Conservation (phyloP, 2,113 vertebrate genomes). For the Rynchops niger region DNA sequence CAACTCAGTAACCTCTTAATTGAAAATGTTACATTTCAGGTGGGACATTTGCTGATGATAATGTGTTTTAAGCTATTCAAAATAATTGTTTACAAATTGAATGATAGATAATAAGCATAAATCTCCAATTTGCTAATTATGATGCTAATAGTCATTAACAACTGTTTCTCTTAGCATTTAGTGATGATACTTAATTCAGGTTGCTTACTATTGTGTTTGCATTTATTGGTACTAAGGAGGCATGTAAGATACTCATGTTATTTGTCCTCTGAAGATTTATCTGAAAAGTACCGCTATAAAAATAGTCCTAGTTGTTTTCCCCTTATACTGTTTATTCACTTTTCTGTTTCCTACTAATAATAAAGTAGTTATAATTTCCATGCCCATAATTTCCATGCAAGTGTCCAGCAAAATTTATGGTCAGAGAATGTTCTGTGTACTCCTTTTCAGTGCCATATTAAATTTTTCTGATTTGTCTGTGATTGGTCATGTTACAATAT, state of each 20-base stretch:
- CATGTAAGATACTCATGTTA: fast-evolving
- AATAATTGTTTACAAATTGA: constrained; percentile 16
- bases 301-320: not conserved
- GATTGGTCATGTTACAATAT: not conserved
- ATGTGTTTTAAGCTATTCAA: not conserved
- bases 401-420: not conserved
- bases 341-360: not conserved
- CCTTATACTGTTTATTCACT: not conserved
- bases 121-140: constrained; percentile 24
- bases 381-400: not conserved
- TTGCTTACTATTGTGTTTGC: constrained; percentile 17
- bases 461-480: not conserved
- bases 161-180: not conserved
- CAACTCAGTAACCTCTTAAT: not conserved
- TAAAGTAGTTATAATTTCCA: not conserved
- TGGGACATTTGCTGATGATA: not conserved
- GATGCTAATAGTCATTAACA: constrained; percentile 9
- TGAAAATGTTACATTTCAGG: not conserved
- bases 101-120: not conserved
- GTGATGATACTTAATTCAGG: not conserved
- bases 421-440: not conserved
- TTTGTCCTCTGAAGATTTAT: not conserved
- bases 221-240: not conserved
- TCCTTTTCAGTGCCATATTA: not conserved
- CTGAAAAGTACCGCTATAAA: not conserved